Evolutionary conservation across 2,888 invertebrate species (phyloP).

Genomic region (Oithona nana): DNA sequence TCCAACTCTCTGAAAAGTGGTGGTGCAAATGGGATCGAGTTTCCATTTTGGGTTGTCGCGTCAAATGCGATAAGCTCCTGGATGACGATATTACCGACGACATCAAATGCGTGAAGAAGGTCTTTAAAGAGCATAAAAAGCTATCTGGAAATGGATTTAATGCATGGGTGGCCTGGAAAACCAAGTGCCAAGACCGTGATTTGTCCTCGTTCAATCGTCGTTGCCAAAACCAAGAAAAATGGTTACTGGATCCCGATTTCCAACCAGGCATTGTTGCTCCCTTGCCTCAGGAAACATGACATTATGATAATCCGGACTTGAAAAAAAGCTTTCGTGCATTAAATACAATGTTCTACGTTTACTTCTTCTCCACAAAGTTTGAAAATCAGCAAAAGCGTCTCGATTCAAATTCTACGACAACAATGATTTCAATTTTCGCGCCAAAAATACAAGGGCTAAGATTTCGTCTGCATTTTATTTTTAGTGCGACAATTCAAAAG

Average conservation of each 20-base stretch:
- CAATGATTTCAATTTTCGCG: no score
- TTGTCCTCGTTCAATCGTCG: not conserved
- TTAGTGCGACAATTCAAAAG: no score
- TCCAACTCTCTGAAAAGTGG: constrained; percentile 21
- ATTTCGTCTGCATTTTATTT: no score
- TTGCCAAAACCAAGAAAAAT: not conserved
- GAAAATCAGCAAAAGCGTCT: no score
- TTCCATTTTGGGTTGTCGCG: not conserved
- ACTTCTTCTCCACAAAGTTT: no score
- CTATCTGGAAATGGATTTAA: constrained; percentile 19
- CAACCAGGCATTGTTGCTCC: not conserved
- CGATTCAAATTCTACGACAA: no score
- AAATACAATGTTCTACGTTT: no score
- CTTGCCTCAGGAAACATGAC: not conserved
- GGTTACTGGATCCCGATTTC: not conserved
- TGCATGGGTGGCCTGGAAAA: constrained; percentile 18
- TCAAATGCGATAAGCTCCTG: not conserved
- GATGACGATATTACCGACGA: constrained; percentile 19
- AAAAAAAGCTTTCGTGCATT: no score
- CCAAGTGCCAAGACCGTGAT: not conserved
- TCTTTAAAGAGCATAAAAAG: constrained; percentile 18
- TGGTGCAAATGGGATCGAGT: constrained; percentile 19
- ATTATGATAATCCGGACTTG: no score
- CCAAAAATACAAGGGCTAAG: no score
- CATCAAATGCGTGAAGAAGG: constrained; percentile 18